Evolutionary conservation across 2,888 invertebrate genomes (phyloP), one percentile per base, ranked within the genome.

Genomic region (Sialis fuliginosa): DNA sequence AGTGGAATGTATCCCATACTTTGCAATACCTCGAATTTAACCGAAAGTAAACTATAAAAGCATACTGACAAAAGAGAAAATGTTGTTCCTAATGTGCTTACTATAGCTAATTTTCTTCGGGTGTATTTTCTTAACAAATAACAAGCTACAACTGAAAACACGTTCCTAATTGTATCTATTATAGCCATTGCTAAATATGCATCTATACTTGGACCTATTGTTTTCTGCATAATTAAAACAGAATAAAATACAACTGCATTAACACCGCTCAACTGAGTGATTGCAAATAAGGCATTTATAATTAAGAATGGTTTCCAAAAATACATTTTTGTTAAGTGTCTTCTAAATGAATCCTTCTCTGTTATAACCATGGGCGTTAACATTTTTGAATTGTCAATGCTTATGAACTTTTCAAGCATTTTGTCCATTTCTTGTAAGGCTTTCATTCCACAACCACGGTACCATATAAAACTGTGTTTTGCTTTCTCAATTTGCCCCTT

Each of bases 241-340:
- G 81, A 79, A 59, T 83, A 83, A 51, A 81, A 82, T 2, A 77
- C 75, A 1, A 84, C 69, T 0, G 81, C 80, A 52, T 81, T 81
- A 1, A 79, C 74, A 1, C 83, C 83, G 6, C 79, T 75, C 54
- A 82, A 74, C 57, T 83, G 82, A 49, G 76, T 75, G 6, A 77
- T 74, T 7, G 75, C 65, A 56, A 82, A 81, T 54, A 81, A 75
- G 2, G 74, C 60, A 45, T 75, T 71, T 63, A 82, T 71, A 39
- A 79, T 73, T 2, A 70, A 57, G 32, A 79, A 59, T 0, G 79
- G 79, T 53, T 72, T 75, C 32, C 73, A 54, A 39, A 79, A 69
- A 53, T 70, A 71, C 0, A 72, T 71, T 41, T 63, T 67, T 39
- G 60, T 63, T 0, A 73, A 52, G 8, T 37, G 39, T 39, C 60